Conservation (phyloP, 2,888 invertebrate species). For the Lithophane semibrunnea region DNA sequence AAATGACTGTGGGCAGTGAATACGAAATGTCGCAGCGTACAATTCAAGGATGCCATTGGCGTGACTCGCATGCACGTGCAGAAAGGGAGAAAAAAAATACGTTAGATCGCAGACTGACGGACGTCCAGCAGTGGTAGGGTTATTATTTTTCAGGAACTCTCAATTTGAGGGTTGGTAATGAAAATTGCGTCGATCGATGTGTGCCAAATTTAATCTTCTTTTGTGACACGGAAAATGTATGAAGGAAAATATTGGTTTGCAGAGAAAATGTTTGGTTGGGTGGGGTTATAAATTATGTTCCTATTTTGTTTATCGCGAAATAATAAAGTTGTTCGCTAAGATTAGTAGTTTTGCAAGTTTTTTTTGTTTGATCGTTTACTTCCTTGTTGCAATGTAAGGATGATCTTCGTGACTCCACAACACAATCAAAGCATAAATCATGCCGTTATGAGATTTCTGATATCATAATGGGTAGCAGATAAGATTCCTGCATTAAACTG, state of each 20-base stretch:
- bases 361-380: not conserved
- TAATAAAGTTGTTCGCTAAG: not conserved
- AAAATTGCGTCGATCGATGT: slow-evolving; percentile 11
- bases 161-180: not conserved
- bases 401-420: slow-evolving; percentile 32
- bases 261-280: not conserved
- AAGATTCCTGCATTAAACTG: not conserved
- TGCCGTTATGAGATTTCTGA: slow-evolving; percentile 2
- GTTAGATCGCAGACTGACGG: slow-evolving; percentile 35
- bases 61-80: slow-evolving; percentile 76
- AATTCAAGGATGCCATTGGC: slow-evolving; percentile 79
- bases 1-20: slow-evolving; percentile 77
- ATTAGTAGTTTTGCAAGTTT: too few relatives aligned
- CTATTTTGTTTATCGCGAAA: not conserved
- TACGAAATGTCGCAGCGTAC: slow-evolving; percentile 73
- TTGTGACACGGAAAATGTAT: not conserved
- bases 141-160: slow-evolving; percentile 8
- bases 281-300: not conserved
- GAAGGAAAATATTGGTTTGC: not conserved
- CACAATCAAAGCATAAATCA: slow-evolving; percentile 12
- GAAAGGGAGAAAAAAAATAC: slow-evolving; percentile 46
- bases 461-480: not conserved
- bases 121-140: slow-evolving; percentile 19
- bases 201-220: too few relatives aligned
- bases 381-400: not conserved